Conservation (phyloP, 2,113 vertebrate species). For the Gymnobelideus leadbeateri region DNA sequence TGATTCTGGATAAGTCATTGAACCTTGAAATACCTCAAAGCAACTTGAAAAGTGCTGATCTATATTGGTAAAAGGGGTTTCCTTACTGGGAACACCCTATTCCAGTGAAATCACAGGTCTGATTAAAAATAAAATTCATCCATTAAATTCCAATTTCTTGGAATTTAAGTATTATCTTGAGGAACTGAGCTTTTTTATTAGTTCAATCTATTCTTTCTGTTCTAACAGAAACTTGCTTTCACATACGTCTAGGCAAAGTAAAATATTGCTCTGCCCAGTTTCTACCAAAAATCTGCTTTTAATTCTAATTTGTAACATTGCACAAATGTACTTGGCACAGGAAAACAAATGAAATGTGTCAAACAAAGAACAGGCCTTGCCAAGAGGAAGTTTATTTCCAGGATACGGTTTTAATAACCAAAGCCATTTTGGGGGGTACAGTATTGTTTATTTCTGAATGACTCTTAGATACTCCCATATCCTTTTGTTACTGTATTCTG, state of each 20-base stretch:
- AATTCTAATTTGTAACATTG: background rate
- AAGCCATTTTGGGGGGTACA: background rate
- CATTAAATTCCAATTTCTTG: slow-evolving; percentile 15
- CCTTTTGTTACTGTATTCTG: slow-evolving; percentile 25
- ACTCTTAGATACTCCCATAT: slow-evolving; percentile 45
- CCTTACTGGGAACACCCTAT: background rate
- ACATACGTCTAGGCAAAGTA: background rate
- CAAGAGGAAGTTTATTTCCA: slow-evolving; percentile 65
- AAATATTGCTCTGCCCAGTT: background rate
- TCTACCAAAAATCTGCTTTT: background rate
- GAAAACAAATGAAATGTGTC: slow-evolving; percentile 26
- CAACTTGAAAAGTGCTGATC: background rate
- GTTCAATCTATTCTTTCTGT: background rate
- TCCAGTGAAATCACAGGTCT: background rate
- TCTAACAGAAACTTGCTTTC: background rate
- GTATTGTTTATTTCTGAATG: slow-evolving; percentile 58
- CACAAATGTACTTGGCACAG: slow-evolving; percentile 10
- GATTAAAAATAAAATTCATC: background rate
- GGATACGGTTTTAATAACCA: slow-evolving; percentile 28
- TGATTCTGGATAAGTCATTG: background rate
- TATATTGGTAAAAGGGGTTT: background rate
- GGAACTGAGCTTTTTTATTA: background rate
- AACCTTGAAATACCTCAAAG: background rate
- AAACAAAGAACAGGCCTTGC: slow-evolving; percentile 16
- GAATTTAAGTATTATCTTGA: background rate